phyloP scores from a whole-genome alignment of 2,888 invertebrate species.

The Sphecodes monilicornis region DNA sequence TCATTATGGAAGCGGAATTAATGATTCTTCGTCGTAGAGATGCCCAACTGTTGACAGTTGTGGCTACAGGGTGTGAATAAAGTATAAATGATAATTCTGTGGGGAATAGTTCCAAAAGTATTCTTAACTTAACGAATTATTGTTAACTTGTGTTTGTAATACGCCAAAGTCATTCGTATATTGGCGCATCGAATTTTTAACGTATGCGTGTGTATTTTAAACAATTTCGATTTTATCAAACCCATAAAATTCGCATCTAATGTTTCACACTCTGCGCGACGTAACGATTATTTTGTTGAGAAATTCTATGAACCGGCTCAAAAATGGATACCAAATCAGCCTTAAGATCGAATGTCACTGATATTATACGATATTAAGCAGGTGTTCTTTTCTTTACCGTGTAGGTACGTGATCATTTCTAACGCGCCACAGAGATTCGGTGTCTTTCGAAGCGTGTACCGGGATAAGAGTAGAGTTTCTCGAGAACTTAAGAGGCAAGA shows the following conservation, averaged over 20 bases:
- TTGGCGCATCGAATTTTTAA: not conserved
- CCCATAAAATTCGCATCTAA: not conserved
- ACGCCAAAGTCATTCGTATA: not conserved
- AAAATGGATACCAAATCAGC: conserved; percentile 74
- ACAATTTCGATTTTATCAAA: not conserved
- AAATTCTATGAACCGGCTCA: conserved; percentile 58
- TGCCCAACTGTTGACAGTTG: conserved; percentile 72
- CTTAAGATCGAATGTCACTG: conserved; percentile 67
- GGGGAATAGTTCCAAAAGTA: not conserved
- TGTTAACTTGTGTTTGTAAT: not conserved
- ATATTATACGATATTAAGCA: conserved; percentile 37
- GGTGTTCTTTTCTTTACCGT: conserved; percentile 40
- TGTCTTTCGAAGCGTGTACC: conserved; percentile 29
- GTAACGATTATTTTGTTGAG: conserved; percentile 69
- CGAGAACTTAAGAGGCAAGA: conserved; percentile 23
- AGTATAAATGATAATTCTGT: not conserved
- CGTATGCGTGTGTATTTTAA: not conserved
- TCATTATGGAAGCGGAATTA: conserved; percentile 34
- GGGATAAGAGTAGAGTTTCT: conserved; percentile 15
- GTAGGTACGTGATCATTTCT: conserved; percentile 42
- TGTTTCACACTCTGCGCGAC: conserved; percentile 1
- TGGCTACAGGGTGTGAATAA: conserved; percentile 39
- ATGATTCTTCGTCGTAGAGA: conserved; percentile 61
- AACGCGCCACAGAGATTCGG: conserved; percentile 39
- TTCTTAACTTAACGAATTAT: not conserved